Base-by-base conservation (phyloP, 2,113 vertebrate genomes). In the Gallinago undulata region DNA sequence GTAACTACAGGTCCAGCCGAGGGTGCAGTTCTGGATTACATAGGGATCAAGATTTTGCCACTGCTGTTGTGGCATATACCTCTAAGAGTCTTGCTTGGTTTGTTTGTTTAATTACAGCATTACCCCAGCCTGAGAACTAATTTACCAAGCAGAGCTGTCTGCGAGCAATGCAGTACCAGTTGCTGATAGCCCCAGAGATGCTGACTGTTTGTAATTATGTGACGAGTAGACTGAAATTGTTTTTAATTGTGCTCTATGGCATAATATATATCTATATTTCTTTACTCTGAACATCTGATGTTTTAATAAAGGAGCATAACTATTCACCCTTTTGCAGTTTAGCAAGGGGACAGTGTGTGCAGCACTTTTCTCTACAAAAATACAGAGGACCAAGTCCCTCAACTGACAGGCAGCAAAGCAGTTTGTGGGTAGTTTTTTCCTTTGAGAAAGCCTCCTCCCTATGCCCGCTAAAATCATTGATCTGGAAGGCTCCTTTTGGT, bases 41-140 rank as follows among this genome's bases (percentile, higher is more conserved):
- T 8, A 37, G 37, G 37, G 27, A 74, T 87, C 37, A 37, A 80
- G 66, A 60, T 72, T 90, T 85, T 88, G 31, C 77, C 31, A 15
- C 45, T 77, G 37, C 50, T 73, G 8, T 84, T 77, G 59, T 81
- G 82, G 35, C 51, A 33, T 53, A 43, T 75, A 82, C 80, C 74
- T 88, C 64, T 70, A 33, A 74, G 55, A 86, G 23, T 60, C 41
- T 72, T 80, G 81, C 64, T 93, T 92, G 75, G 67, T 90, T 70
- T 64, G 80, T 94, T 84, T 89, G 22, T 92, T 94, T 96, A 95
- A 88, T 87, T 77, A 87, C 30, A 67, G 28, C 62, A 43, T 94
- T 93, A 85, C 55, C 53, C 68, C 63, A 90, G 28, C 51, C 45
- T 89, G 39, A 90, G 89, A 89, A 37, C 64, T 81, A 72, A 66